Percentiles rank a stretch among this genome's conserved stretches.
Conservation (phyloP, 2,113 vertebrate species). For the Chrysochloris asiatica region DNA sequence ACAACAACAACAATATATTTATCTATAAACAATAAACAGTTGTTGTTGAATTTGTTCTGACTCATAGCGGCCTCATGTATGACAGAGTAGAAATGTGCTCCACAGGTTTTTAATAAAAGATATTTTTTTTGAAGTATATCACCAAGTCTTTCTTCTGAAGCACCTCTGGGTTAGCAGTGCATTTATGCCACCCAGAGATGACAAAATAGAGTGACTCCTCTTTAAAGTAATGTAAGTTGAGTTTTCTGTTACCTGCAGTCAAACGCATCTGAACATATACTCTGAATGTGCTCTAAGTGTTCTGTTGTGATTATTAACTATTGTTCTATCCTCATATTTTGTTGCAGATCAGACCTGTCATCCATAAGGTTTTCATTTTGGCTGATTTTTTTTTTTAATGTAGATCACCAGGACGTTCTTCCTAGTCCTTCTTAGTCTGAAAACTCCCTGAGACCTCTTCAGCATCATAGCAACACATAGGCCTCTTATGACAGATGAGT, state of each 20-base stretch:
- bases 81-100: background rate
- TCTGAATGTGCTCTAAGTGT: background rate
- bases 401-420: background rate
- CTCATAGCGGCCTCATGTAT: background rate
- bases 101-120: background rate
- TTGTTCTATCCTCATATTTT: background rate
- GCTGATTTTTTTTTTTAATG: background rate
- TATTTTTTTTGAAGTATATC: background rate
- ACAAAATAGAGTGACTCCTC: background rate
- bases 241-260: background rate
- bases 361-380: background rate
- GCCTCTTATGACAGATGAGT: background rate
- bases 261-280: background rate
- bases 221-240: background rate
- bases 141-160: background rate
- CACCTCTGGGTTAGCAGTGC: background rate
- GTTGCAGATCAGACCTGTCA: background rate
- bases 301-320: no score
- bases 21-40: background rate
- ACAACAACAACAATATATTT: no score
- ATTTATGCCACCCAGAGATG: background rate
- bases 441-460: background rate
- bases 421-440: background rate
- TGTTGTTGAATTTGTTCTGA: background rate
- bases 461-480: background rate